Percentiles rank a stretch among this genome's conserved stretches.
phyloP scores from a whole-genome alignment of 2,113 vertebrate genomes.

The Leptocoma aspasia region DNA sequence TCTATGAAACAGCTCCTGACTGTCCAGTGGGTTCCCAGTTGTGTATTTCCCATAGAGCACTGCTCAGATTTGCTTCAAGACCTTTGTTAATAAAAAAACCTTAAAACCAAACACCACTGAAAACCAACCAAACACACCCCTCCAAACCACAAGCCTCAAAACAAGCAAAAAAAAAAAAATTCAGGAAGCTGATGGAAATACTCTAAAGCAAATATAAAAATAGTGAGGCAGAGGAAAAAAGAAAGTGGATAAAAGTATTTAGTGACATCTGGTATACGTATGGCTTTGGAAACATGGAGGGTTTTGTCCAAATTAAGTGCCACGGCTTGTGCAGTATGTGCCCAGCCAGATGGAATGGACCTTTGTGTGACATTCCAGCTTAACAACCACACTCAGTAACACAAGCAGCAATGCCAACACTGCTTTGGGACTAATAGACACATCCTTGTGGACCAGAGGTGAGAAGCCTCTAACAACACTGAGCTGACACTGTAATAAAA shows the following conservation, averaged over 20 bases:
- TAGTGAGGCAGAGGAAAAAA: not conserved
- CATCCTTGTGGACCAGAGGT: slow-evolving; percentile 36
- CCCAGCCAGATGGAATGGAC: not conserved
- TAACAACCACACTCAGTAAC: slow-evolving; percentile 1
- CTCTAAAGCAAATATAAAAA: not conserved
- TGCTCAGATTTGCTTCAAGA: not conserved
- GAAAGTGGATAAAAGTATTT: not conserved
- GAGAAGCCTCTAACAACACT: slow-evolving; percentile 23
- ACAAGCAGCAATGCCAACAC: not conserved
- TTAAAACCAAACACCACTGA: not conserved
- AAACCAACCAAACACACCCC: not conserved
- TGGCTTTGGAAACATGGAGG: not conserved
- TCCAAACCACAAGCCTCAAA: not conserved
- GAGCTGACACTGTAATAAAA: slow-evolving; percentile 49
- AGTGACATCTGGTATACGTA: not conserved
- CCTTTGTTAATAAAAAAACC: not conserved
- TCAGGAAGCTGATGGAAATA: not conserved
- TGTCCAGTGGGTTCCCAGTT: not conserved
- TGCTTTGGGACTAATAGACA: slow-evolving; percentile 13
- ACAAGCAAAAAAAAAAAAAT: not conserved
- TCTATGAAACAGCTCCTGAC: not conserved
- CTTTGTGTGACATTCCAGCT: slow-evolving; percentile 23
- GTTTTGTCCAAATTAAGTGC: not conserved
- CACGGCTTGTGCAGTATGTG: not conserved
- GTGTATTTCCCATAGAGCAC: not conserved